Conservation (phyloP, 2,888 invertebrate genomes). For the Drosophila tripunctata region DNA sequence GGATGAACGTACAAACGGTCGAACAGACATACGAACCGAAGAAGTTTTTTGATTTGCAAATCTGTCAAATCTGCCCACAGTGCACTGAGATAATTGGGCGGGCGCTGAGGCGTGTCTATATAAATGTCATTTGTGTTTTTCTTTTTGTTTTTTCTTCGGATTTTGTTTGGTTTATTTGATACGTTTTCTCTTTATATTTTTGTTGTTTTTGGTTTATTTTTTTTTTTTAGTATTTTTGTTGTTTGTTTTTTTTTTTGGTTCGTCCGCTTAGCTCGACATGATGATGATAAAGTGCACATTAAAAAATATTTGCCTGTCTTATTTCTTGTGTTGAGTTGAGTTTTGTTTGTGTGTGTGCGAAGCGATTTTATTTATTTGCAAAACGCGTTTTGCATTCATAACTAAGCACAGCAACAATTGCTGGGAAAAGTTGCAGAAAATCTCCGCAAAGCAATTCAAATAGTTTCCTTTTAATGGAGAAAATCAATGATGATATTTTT, state of each 20-base stretch:
- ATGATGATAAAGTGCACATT: constrained; percentile 72
- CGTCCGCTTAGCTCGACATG: constrained; percentile 53
- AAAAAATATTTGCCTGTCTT: constrained; percentile 66
- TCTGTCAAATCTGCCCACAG: neutral
- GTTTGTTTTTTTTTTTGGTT: constrained; percentile 32
- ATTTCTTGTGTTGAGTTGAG: constrained; percentile 42
- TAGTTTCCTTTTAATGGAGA: constrained; percentile 42
- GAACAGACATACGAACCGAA: too few species aligned
- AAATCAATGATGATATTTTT: constrained; percentile 50
- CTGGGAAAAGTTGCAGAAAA: neutral
- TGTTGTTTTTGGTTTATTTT: neutral
- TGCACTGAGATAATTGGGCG: constrained; percentile 6
- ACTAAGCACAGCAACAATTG: constrained; percentile 6
- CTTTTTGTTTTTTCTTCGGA: constrained; percentile 8
- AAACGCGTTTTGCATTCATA: constrained; percentile 56
- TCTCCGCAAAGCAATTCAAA: constrained; percentile 5
- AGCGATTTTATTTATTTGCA: constrained; percentile 59
- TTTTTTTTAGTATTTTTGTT: neutral
- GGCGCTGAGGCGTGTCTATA: constrained; percentile 68
- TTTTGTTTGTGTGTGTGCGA: constrained; percentile 1
- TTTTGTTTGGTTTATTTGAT: constrained; percentile 38
- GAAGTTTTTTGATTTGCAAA: too few species aligned
- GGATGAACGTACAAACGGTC: too few species aligned
- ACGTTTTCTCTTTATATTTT: constrained; percentile 8
- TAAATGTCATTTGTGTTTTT: constrained; percentile 70